Evolutionary conservation across 2,888 invertebrate genomes (phyloP).

Genomic region (Molorchus minor): DNA sequence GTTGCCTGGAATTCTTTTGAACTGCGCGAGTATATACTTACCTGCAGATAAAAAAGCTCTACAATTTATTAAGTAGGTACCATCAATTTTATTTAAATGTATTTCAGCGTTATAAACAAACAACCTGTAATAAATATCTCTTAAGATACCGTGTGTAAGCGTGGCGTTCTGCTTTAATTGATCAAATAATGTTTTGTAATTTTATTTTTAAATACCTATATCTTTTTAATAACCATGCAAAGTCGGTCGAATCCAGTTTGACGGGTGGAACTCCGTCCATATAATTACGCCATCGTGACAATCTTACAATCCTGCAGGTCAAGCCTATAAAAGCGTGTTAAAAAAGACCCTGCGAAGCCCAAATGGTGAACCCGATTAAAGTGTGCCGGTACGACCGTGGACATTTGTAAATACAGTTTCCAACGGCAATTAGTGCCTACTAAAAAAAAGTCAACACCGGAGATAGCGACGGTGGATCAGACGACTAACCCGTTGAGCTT

Average conservation of each 20-base stretch:
- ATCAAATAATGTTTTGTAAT: no score
- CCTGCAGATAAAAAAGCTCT: conserved; percentile 25
- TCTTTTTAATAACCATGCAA: no score
- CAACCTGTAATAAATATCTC: conserved; percentile 20
- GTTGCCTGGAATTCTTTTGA: conserved; percentile 12
- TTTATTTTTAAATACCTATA: no score
- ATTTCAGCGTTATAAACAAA: no score
- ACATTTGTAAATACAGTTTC: conserved; percentile 18
- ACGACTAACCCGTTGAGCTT: conserved; percentile 26
- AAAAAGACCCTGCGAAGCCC: no score
- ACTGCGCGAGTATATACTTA: conserved; percentile 12
- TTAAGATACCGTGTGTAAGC: not conserved
- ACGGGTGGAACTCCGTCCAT: no score
- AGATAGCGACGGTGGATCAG: conserved; percentile 12
- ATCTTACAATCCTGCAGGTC: no score
- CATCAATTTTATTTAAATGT: conserved; percentile 24
- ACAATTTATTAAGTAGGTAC: conserved; percentile 21
- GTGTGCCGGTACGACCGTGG: no score
- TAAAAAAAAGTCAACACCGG: conserved; percentile 23
- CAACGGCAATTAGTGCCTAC: conserved; percentile 23
- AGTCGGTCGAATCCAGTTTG: no score
- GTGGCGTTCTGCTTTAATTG: not conserved
- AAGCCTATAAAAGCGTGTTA: no score
- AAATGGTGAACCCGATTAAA: no score
- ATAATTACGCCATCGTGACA: no score